Evolutionary conservation across 1,140 invertebrate species (phyloP).

Genomic region (Conus ventricosus): DNA sequence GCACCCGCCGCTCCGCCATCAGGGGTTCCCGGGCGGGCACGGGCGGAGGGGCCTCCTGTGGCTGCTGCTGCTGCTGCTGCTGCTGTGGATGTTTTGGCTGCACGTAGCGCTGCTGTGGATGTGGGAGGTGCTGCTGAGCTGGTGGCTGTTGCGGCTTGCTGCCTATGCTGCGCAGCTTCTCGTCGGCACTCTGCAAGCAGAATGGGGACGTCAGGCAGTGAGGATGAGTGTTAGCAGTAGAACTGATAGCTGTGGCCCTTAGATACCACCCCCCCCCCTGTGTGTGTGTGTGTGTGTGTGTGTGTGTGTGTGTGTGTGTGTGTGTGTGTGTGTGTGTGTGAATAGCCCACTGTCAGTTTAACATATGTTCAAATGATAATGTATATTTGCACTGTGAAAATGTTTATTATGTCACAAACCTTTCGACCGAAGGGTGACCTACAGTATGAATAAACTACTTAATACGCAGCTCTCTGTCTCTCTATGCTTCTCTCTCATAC

Average conservation of each 20-base stretch:
- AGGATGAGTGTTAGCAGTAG: neutral
- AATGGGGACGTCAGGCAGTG: neutral
- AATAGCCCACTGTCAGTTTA: no score
- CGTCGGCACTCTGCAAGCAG: constrained; percentile 67
- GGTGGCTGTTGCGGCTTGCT: constrained; percentile 44
- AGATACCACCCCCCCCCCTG: no score
- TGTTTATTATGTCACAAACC: no score
- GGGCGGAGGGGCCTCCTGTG: constrained; percentile 26
- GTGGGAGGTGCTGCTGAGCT: constrained; percentile 25
- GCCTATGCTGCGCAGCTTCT: constrained; percentile 65
- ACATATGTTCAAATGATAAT: no score
- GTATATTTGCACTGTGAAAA: no score
- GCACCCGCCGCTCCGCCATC: constrained; percentile 59
- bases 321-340: no score
- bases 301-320: no score
- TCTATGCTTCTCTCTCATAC: no score
- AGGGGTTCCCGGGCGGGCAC: neutral
- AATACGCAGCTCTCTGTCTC: no score
- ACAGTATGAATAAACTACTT: no score
- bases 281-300: neutral
- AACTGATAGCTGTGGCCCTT: no score
- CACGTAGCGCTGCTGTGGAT: constrained; percentile 19
- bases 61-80: constrained; percentile 21
- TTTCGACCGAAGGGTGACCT: no score
- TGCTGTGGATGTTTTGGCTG: constrained; percentile 11